These are phyloP conservation scores for Luidia sarsii DNA, from an alignment of 53 echinoderm and acorn worm species.

Conservation along the genomic window DNA sequence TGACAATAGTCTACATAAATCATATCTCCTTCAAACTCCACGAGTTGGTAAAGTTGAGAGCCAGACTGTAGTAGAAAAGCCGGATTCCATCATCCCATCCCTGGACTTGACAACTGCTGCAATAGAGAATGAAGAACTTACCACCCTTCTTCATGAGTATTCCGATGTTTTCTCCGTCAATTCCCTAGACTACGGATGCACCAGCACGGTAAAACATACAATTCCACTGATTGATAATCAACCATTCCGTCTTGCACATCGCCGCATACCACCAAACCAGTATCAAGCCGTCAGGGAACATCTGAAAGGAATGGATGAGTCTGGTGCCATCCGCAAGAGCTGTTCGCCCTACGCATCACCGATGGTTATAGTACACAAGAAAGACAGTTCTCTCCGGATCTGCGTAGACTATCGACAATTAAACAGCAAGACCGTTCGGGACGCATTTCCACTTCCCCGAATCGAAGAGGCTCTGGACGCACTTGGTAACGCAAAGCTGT, in stretches of 20 bases:
- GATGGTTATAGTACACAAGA: constrained; percentile 6
- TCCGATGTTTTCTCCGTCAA: constrained; percentile 14
- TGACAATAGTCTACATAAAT: background rate
- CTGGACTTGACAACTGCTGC: background rate
- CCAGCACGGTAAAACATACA: constrained; percentile 15
- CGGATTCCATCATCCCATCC: background rate
- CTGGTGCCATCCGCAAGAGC: constrained; percentile 35
- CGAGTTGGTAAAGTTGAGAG: background rate
- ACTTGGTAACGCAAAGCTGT: background rate
- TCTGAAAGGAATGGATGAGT: constrained; percentile 20
- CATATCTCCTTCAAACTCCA: constrained; percentile 8
- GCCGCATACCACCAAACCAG: constrained; percentile 43
- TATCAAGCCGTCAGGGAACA: constrained; percentile 24
- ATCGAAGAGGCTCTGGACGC: constrained; percentile 16
- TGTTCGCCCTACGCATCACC: constrained; percentile 9
- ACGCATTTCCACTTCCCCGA: constrained; percentile 19
- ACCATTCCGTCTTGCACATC: constrained; percentile 43
- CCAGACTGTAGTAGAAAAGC: background rate
- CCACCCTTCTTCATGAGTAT: background rate
- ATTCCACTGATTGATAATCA: constrained; percentile 26
- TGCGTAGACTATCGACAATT: constrained; percentile 26
- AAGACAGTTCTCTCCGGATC: constrained; percentile 7
- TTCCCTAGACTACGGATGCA: constrained; percentile 28
- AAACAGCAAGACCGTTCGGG: constrained; percentile 2
- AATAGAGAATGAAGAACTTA: background rate